These are phyloP conservation scores for Acanthopleura granulata DNA, from an alignment of 2,888 invertebrate genomes.

Conservation along the genomic window DNA sequence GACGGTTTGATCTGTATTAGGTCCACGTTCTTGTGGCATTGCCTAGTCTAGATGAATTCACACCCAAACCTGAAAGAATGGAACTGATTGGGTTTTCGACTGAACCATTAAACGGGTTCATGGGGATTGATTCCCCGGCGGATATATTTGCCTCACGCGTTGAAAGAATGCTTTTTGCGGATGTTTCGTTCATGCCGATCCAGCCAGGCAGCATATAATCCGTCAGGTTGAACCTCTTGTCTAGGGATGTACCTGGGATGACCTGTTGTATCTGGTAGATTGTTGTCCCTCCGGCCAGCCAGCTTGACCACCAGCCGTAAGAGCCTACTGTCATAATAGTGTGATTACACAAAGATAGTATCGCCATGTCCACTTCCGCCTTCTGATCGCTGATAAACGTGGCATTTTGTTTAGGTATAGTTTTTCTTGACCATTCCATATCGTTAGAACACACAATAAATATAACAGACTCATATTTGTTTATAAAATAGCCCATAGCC, in stretches of 20 bases:
- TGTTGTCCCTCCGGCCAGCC: slow-evolving; percentile 52
- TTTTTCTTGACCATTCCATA: slow-evolving; percentile 36
- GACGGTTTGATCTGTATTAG: too few species aligned
- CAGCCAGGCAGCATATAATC: neutral
- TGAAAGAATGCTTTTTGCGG: too few species aligned
- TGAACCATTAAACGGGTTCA: too few species aligned
- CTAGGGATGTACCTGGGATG: neutral
- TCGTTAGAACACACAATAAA: slow-evolving; percentile 46
- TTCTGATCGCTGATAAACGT: slow-evolving; percentile 26
- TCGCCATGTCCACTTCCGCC: slow-evolving; percentile 38
- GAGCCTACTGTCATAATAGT: slow-evolving; percentile 68
- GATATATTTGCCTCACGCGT: too few species aligned
- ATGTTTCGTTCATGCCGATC: neutral
- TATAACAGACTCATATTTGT: slow-evolving; percentile 29
- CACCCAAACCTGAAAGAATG: too few species aligned
- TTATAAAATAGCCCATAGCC: slow-evolving; percentile 39
- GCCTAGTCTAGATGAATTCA: too few species aligned
- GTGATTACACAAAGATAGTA: slow-evolving; percentile 62
- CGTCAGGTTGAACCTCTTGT: slow-evolving; percentile 3
- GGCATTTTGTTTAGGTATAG: slow-evolving; percentile 24
- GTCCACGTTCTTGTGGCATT: too few species aligned
- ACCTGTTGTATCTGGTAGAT: slow-evolving; percentile 25
- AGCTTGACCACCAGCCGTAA: slow-evolving; percentile 63
- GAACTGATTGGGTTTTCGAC: too few species aligned
- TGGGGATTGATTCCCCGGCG: too few species aligned